phyloP scores from a whole-genome alignment of 2,888 invertebrate genomes.

The Julus scanicus region DNA sequence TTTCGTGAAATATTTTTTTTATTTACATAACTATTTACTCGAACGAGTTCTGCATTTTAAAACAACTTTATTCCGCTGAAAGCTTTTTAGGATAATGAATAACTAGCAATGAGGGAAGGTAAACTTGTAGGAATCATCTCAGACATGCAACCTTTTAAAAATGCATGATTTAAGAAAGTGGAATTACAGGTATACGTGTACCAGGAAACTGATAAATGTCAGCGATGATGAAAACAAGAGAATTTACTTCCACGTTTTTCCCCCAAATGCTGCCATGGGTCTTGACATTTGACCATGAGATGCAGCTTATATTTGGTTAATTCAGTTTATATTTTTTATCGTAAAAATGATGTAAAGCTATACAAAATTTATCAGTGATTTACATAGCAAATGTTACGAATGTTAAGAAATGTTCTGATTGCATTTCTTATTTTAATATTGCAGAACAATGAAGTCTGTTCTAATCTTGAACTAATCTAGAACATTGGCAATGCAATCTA shows the following conservation, averaged over 20 bases:
- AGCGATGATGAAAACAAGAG: not conserved
- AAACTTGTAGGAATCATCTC: constrained; percentile 26
- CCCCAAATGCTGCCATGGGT: no score
- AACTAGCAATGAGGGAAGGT: not conserved
- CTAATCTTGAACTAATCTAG: no score
- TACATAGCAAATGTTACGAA: no score
- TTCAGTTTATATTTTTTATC: no score
- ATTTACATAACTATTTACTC: not conserved
- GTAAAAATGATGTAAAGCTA: no score
- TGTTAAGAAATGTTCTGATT: no score
- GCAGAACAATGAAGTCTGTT: no score
- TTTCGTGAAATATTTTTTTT: not conserved
- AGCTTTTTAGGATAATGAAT: not conserved
- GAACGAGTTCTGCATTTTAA: not conserved
- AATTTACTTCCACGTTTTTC: not conserved
- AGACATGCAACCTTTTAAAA: constrained; percentile 10
- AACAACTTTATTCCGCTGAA: not conserved
- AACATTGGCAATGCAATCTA: no score
- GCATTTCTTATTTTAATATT: no score
- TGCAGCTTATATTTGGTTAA: no score
- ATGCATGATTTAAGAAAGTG: not conserved
- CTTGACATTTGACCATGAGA: no score
- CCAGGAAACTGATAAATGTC: constrained; percentile 10
- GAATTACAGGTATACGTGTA: constrained; percentile 9
- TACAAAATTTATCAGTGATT: no score